These are phyloP conservation scores for Liparis tanakae DNA, from an alignment of 2,797 vertebrate species.

Conservation along the genomic window DNA sequence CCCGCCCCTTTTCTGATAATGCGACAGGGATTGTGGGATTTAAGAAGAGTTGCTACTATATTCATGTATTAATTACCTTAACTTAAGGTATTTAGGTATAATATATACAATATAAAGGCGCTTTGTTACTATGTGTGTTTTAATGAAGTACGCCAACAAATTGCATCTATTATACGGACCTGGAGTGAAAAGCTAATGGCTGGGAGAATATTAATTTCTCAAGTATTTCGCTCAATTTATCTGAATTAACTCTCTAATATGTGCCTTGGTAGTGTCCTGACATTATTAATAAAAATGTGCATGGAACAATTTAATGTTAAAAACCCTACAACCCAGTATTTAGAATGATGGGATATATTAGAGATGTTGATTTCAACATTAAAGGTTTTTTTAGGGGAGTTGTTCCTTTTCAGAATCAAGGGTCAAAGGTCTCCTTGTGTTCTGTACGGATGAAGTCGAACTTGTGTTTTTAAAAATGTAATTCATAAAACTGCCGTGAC, in stretches of 20 bases:
- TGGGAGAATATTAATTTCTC: background rate
- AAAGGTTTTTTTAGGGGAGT: no score
- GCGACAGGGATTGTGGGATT: background rate
- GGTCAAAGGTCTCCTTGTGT: background rate
- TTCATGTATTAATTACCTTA: background rate
- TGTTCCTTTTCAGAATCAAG: background rate
- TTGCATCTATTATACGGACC: background rate
- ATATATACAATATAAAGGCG: background rate
- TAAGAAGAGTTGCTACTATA: background rate
- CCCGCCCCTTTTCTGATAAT: background rate
- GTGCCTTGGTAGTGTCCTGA: background rate
- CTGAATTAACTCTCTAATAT: constrained; percentile 1
- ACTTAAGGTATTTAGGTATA: background rate
- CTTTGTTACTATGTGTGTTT: background rate
- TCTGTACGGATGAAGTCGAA: background rate
- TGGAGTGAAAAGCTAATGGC: background rate
- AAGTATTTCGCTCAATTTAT: background rate
- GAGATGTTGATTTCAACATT: background rate
- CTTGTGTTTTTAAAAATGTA: background rate
- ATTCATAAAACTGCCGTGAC: background rate
- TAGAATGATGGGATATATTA: background rate
- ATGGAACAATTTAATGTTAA: background rate
- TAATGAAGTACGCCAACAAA: background rate
- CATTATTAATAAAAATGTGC: background rate
- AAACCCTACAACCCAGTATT: background rate